Conservation (phyloP, 1,140 invertebrate genomes). For the Chymomyza costata region DNA sequence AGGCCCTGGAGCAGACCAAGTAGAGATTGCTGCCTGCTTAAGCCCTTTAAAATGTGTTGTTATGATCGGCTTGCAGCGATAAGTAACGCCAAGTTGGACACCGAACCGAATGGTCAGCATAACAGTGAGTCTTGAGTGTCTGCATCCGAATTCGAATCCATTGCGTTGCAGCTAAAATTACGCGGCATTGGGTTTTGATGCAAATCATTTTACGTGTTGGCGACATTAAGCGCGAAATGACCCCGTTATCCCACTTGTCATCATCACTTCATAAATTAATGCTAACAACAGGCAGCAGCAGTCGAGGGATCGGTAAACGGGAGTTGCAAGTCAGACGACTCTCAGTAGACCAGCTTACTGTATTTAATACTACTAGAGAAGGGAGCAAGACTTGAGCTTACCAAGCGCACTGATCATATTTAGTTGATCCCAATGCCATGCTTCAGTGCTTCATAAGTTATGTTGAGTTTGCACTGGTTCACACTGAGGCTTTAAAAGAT, state of each 20-base stretch:
- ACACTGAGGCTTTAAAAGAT: no score
- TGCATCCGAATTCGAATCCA: no score
- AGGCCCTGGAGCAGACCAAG: constrained; percentile 1
- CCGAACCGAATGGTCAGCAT: not conserved
- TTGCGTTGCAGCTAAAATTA: constrained; percentile 63
- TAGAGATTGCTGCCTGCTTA: constrained; percentile 27
- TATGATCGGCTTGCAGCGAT: constrained; percentile 67
- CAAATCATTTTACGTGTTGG: constrained; percentile 74
- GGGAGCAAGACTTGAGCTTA: no score
- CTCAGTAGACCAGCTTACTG: constrained; percentile 13
- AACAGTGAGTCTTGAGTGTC: constrained; percentile 2
- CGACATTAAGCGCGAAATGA: constrained; percentile 74
- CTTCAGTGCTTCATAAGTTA: no score
- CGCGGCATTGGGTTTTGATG: constrained; percentile 59
- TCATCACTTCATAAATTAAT: constrained; percentile 75
- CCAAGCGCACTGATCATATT: no score
- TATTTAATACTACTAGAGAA: no score
- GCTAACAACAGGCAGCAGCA: constrained; percentile 40
- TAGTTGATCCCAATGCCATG: no score
- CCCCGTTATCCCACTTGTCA: constrained; percentile 74
- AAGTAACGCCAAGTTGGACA: constrained; percentile 48
- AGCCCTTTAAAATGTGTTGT: constrained; percentile 74
- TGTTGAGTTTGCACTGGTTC: no score
- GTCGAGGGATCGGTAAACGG: constrained; percentile 16
- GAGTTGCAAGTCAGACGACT: no score